Evolutionary conservation across 1,140 invertebrate species (phyloP).

Genomic region (Calycopis cecrops): DNA sequence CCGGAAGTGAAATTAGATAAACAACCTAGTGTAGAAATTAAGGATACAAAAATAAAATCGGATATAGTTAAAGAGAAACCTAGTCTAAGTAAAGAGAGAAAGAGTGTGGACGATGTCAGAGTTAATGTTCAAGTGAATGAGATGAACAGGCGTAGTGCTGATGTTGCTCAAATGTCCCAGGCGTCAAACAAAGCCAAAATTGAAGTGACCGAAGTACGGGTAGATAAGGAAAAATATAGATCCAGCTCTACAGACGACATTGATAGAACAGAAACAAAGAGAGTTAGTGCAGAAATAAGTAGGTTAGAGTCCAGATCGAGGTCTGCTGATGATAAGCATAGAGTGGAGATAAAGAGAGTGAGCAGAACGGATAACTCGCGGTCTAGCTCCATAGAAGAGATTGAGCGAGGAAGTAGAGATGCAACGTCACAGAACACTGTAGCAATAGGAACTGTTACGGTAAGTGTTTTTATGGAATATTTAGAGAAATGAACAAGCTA

Average conservation of each 20-base stretch:
- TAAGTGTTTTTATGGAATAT: conserved; percentile 40
- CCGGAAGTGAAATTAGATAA: conserved; percentile 12
- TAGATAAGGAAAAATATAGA: conserved; percentile 17
- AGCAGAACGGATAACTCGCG: conserved; percentile 40
- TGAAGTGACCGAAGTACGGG: neutral
- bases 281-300: conserved; percentile 43
- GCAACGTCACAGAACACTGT: conserved; percentile 38
- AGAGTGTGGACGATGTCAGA: conserved; percentile 30
- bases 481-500: too few species aligned
- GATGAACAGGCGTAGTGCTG: conserved; percentile 17
- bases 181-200: conserved; percentile 1
- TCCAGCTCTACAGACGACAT: conserved; percentile 36
- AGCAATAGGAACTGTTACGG: conserved; percentile 53
- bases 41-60: conserved; percentile 12
- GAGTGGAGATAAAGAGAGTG: conserved; percentile 26
- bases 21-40: conserved; percentile 13
- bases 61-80: conserved; percentile 15
- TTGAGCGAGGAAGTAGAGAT: conserved; percentile 20
- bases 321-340: conserved; percentile 42
- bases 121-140: conserved; percentile 22
- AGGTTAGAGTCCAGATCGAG: conserved; percentile 39
- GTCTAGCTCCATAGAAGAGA: conserved; percentile 45
- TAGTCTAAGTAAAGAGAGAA: conserved; percentile 23
- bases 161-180: conserved; percentile 14
- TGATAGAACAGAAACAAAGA: conserved; percentile 27